Evolutionary conservation across 1,140 invertebrate genomes (phyloP).

Genomic region (Drosophila parvula): DNA sequence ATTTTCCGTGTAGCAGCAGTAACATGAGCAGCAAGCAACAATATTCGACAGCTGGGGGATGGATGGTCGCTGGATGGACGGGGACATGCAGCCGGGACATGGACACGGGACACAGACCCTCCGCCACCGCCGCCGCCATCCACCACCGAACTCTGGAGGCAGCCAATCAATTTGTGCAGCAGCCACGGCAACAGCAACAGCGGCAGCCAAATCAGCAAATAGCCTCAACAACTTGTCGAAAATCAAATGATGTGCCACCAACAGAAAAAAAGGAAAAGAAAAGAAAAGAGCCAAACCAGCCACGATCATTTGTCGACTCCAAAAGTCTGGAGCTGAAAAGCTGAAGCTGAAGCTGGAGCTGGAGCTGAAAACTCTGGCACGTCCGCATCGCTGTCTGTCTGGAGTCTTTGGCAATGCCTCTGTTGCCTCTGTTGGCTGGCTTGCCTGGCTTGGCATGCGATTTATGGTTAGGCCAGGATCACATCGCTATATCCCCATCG

Average conservation of each 20-base stretch:
- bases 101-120: conserved; percentile 34
- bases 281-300: conserved; percentile 45
- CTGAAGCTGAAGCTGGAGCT: conserved; percentile 14
- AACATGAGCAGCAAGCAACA: conserved; percentile 21
- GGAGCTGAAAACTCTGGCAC: conserved; percentile 58
- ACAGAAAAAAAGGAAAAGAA: conserved; percentile 32
- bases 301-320: conserved; percentile 77
- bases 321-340: conserved; percentile 39
- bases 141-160: conserved; percentile 36
- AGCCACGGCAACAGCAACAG: conserved; percentile 36
- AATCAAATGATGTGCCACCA: conserved; percentile 82
- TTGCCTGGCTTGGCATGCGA: conserved; percentile 56
- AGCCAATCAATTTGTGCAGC: conserved; percentile 75
- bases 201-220: conserved; percentile 77
- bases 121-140: not conserved
- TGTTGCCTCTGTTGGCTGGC: conserved; percentile 18
- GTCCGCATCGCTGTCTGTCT: conserved; percentile 67
- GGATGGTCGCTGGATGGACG: conserved; percentile 66
- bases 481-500: conserved; percentile 68
- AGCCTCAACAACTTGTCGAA: conserved; percentile 81
- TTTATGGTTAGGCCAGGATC: conserved; percentile 79
- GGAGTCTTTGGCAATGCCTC: conserved; percentile 16
- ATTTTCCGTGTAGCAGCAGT: conserved; percentile 18
- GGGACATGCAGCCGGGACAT: conserved; percentile 61
- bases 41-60: conserved; percentile 66